Evolutionary conservation across 2,888 invertebrate species (phyloP).

Genomic region (Leptinotarsa haldemani): DNA sequence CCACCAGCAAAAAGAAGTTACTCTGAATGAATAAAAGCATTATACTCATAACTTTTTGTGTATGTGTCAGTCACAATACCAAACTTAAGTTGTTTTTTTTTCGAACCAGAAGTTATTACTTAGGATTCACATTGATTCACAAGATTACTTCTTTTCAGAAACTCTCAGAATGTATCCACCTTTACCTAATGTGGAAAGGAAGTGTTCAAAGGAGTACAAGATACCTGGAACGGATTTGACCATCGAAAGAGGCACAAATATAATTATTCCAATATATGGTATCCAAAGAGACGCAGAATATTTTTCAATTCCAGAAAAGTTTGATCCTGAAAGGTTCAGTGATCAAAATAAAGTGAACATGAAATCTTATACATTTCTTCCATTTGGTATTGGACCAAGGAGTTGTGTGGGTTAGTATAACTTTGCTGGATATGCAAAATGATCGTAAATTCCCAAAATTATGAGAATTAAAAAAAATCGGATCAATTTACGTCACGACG

Average conservation of each 20-base stretch:
- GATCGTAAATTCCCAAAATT: no score
- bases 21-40: no score
- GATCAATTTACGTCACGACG: no score
- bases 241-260: neutral
- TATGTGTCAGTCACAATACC: neutral
- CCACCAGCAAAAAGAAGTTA: no score
- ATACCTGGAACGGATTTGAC: neutral
- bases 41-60: no score
- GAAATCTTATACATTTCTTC: conserved; percentile 43
- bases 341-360: conserved; percentile 38
- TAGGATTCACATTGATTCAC: no score
- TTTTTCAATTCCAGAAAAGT: conserved; percentile 48
- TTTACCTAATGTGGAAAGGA: neutral
- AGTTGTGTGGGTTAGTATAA: conserved; percentile 49
- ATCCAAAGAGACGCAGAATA: conserved; percentile 47
- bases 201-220: neutral
- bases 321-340: conserved; percentile 51
- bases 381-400: conserved; percentile 53
- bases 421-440: no score
- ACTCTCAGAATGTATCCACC: neutral
- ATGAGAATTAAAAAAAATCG: no score
- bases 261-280: neutral
- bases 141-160: neutral
- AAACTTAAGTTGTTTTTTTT: neutral
- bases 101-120: neutral